phyloP scores from a whole-genome alignment of 2,797 vertebrate genomes.

The Pangasius macronema region DNA sequence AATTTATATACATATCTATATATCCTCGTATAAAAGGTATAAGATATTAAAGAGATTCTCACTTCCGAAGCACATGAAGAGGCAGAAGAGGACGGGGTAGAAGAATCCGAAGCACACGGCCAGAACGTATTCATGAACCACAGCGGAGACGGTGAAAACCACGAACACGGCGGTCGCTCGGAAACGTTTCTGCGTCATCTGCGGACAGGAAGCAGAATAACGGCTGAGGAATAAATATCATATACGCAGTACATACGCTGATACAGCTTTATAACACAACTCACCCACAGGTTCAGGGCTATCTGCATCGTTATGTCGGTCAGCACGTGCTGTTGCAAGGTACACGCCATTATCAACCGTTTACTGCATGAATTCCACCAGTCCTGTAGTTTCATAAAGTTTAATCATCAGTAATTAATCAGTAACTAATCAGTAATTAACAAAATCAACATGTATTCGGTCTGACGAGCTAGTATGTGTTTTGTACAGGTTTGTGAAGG shows the following conservation, averaged over 20 bases:
- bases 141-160: slow-evolving; percentile 82
- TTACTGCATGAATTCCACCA: slow-evolving; percentile 98
- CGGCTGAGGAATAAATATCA: slow-evolving; percentile 87
- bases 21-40: neutral
- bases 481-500: neutral
- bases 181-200: slow-evolving; percentile 78
- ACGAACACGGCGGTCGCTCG: slow-evolving; percentile 78
- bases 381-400: slow-evolving; percentile 70
- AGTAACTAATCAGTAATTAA: neutral
- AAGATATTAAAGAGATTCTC: slow-evolving; percentile 65
- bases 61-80: slow-evolving; percentile 94
- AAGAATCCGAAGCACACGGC: slow-evolving; percentile 85
- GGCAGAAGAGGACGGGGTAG: slow-evolving; percentile 85
- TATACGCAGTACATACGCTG: slow-evolving; percentile 65
- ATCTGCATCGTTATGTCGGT: no score
- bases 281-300: slow-evolving; percentile 84
- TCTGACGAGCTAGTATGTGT: no score
- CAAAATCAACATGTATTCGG: no score
- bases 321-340: no score
- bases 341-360: no score
- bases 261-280: neutral
- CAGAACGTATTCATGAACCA: slow-evolving; percentile 85
- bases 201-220: slow-evolving; percentile 65
- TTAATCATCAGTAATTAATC: slow-evolving; percentile 50
- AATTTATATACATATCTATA: neutral